phyloP scores from a whole-genome alignment of 2,888 invertebrate species.

The Tipula unca region DNA sequence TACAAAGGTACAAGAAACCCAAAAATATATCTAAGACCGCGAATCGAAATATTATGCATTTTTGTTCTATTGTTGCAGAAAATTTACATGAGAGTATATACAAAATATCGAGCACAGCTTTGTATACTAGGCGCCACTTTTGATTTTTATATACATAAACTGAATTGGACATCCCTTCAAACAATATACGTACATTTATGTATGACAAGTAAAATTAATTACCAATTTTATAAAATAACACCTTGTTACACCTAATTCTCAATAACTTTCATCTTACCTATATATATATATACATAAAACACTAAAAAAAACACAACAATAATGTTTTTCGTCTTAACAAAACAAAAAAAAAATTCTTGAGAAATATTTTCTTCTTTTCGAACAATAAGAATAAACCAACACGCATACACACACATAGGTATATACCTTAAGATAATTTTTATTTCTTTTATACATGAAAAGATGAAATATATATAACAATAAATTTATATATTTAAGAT shows the following conservation, averaged over 20 bases:
- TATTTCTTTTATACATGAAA: neutral
- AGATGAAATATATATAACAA: slow-evolving; percentile 2
- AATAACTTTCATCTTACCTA: slow-evolving; percentile 14
- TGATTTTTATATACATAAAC: neutral
- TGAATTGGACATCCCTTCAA: neutral
- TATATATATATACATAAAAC: too few relatives aligned
- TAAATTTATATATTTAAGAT: neutral
- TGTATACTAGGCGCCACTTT: neutral
- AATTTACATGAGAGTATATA: neutral
- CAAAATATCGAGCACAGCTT: neutral
- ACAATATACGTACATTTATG: neutral
- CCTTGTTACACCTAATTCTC: neutral
- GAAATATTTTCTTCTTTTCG: neutral
- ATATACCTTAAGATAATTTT: neutral
- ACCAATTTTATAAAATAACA: neutral
- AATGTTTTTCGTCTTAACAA: neutral
- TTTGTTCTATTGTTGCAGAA: neutral
- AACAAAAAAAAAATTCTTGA: neutral
- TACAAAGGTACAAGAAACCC: neutral
- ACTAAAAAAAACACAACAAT: neutral
- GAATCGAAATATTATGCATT: neutral
- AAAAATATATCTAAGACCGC: neutral
- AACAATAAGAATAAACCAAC: neutral
- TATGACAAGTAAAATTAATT: neutral
- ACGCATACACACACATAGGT: neutral